Percentiles rank a stretch among this genome's conserved stretches.
phyloP scores from a whole-genome alignment of 2,113 vertebrate species.

The Erythrocebus patas region DNA sequence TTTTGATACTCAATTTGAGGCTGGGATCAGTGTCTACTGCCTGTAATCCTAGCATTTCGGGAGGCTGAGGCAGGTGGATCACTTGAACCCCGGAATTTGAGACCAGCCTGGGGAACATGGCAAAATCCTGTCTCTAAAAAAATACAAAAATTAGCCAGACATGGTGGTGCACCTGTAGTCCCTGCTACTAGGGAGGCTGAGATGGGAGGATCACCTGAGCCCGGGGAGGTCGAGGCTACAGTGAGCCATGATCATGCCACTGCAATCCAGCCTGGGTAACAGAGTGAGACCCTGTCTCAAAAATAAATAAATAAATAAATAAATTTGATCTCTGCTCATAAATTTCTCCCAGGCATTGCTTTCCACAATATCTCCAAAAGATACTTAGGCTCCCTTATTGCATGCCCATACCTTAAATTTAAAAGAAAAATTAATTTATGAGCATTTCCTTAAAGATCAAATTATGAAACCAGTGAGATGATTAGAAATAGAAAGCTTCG shows the following conservation, averaged over 20 bases:
- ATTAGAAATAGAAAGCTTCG: background rate
- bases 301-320: background rate
- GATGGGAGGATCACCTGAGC: background rate
- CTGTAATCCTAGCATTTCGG: background rate
- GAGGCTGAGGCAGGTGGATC: background rate
- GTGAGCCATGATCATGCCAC: background rate
- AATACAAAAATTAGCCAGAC: background rate
- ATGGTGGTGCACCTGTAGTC: background rate
- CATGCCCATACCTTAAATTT: background rate
- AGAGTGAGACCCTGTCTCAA: background rate
- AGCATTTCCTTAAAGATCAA: conserved; percentile 8
- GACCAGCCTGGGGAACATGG: background rate
- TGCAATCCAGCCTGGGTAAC: background rate
- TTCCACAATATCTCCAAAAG: background rate
- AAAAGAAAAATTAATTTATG: conserved; percentile 19
- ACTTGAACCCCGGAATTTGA: background rate
- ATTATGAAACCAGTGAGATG: conserved; percentile 25
- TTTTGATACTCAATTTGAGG: background rate
- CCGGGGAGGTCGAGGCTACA: background rate
- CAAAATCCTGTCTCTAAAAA: background rate
- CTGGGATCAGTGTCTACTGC: too few species aligned
- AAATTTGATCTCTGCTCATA: background rate
- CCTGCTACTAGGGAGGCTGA: background rate
- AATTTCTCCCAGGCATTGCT: background rate
- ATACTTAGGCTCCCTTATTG: background rate